Evolutionary conservation across 2,888 invertebrate species (phyloP), one percentile per base, ranked within the genome.

Genomic region (Myopa testacea): DNA sequence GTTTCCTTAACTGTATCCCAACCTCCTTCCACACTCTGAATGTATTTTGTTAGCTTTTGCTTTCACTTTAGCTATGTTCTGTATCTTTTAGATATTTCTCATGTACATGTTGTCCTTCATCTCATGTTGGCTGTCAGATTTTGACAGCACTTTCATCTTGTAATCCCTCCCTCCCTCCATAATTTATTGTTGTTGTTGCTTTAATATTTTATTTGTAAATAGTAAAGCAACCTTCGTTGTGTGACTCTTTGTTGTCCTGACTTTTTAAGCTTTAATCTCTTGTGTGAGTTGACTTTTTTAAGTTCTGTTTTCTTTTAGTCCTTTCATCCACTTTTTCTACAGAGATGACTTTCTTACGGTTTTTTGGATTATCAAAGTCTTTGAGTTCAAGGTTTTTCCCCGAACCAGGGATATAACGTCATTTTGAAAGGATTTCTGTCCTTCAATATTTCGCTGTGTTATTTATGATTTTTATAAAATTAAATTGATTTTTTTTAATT

Each of bases 91-190:
- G 6, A 45, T 45, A 6, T 6, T 45, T 10, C 45, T 1, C 45
- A 10, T 8, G 45, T 45, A 45, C 45, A 45, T 3, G 45, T 2
- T 45, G 16, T 55, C 55, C 55, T 55, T 55, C 16, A 55, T 55
- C 55, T 62, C 45, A 45, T 62, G 60, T 19, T 71, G 19, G 19
- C 60, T 73, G 73, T 73, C 72, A 72, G 26, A 38, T 60, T 60
- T n/a, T 72, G 72, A 72, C 72, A 72, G 72, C 19, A 40, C 12
- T 12, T 26, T 37, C 34, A 16, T 70, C 14, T 34, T 70, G 14
- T 63, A 63, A 14, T 14, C 12, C 6, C 34, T 37, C 34, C 8
- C 14, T 69, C 55, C 37, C 4, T 45, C 26, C 26, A 26, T 26
- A 26, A 45, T 50, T 16, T 34, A 16, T 70, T 37, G 52, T 70